Percentiles rank a stretch among this genome's conserved stretches.
These are phyloP conservation scores for Leptura quadrifasciata DNA, from an alignment of 2,888 invertebrate species.

Conservation along the genomic window DNA sequence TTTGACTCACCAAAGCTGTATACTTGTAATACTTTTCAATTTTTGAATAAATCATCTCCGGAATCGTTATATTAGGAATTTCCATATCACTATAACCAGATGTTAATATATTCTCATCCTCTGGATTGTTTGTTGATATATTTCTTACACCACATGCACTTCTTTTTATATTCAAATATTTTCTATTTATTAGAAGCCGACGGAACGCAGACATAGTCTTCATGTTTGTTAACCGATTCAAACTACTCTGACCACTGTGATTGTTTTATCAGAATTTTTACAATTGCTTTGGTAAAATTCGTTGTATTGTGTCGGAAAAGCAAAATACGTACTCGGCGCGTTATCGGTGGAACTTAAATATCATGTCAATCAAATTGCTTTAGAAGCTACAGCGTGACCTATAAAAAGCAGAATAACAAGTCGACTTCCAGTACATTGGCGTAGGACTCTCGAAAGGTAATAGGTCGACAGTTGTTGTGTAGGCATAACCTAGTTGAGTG, in stretches of 20 bases:
- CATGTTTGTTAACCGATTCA: background rate
- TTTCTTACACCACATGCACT: constrained; percentile 12
- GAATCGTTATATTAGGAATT: constrained; percentile 75
- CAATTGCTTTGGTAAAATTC: constrained; percentile 4
- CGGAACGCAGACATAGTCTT: constrained; percentile 28
- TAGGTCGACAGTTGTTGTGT: too few relatives aligned
- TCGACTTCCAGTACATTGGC: background rate
- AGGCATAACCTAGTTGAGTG: too few relatives aligned
- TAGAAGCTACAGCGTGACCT: background rate
- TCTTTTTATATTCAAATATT: constrained; percentile 22
- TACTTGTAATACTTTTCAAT: constrained; percentile 75
- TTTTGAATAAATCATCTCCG: constrained; percentile 75
- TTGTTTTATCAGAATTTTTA: constrained; percentile 1
- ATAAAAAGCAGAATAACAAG: background rate
- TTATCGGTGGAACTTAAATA: background rate
- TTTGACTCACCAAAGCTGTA: constrained; percentile 63
- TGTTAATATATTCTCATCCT: constrained; percentile 58
- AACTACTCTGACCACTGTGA: background rate
- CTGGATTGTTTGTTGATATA: constrained; percentile 22
- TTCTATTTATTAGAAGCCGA: constrained; percentile 16
- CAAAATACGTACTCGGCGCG: background rate
- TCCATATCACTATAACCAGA: constrained; percentile 75
- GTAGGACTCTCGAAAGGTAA: background rate
- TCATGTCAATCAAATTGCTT: background rate
- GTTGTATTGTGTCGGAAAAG: background rate